These are phyloP conservation scores for Bombus turneri DNA, from an alignment of 1,140 invertebrate species.

Conservation along the genomic window DNA sequence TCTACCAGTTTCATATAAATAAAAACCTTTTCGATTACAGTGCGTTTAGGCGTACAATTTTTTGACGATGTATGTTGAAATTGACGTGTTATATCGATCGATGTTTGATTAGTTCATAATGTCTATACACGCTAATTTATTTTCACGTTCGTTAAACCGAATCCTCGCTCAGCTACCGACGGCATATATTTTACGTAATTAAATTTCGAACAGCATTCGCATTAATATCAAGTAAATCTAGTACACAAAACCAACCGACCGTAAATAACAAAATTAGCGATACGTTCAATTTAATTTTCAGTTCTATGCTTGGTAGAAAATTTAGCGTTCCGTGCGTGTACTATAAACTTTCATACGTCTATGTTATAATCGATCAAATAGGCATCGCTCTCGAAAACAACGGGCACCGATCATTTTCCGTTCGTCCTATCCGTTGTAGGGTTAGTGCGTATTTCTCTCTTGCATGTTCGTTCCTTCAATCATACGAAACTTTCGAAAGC, in stretches of 20 bases:
- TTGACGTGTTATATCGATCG: background rate
- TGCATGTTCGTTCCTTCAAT: background rate
- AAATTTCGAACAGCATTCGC: background rate
- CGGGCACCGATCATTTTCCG: background rate
- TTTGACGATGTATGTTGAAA: fast-evolving
- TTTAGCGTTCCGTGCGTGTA: background rate
- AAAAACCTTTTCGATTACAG: no score
- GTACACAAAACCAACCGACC: background rate
- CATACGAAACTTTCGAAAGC: slow-evolving; percentile 4
- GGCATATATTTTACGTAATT: background rate
- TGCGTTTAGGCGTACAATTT: no score
- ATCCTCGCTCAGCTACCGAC: background rate
- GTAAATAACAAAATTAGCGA: background rate
- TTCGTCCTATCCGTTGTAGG: background rate
- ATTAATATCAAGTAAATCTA: background rate
- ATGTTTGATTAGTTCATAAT: background rate
- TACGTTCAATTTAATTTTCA: background rate
- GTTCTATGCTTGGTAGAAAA: background rate
- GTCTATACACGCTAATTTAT: background rate
- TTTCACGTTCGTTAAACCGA: background rate
- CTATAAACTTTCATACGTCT: background rate
- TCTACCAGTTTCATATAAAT: no score
- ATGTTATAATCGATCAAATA: background rate
- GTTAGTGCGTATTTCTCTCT: background rate
- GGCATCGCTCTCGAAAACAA: background rate